A percentile compares a stretch with the other conserved stretches of the same genome.
phyloP scores from a whole-genome alignment of 2,888 invertebrate species.

The Baccha elongata region DNA sequence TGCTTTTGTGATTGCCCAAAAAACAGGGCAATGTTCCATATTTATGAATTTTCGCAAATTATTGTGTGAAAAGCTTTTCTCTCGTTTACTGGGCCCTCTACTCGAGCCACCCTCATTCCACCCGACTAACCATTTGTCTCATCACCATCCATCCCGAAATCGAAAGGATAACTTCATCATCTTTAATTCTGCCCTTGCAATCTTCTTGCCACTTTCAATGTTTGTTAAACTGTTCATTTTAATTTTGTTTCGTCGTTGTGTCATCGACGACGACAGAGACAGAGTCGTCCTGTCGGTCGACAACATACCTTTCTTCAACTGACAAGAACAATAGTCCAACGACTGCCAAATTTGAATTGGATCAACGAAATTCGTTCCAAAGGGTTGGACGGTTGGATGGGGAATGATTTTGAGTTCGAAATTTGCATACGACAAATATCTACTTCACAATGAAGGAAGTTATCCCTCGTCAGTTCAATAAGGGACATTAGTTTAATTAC shows the following conservation, averaged over 20 bases:
- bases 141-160: slow-evolving; percentile 44
- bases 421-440: slow-evolving; percentile 73
- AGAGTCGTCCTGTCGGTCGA: slow-evolving; percentile 14
- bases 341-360: slow-evolving; percentile 66
- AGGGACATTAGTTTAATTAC: slow-evolving; percentile 73
- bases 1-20: slow-evolving; percentile 66
- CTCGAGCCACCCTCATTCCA: slow-evolving; percentile 26
- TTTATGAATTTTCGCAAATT: slow-evolving; percentile 72
- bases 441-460: slow-evolving; percentile 69
- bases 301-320: slow-evolving; percentile 12
- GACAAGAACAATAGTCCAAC: slow-evolving; percentile 49
- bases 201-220: slow-evolving; percentile 68
- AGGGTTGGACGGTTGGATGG: slow-evolving; percentile 30
- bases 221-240: slow-evolving; percentile 74
- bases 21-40: slow-evolving; percentile 70
- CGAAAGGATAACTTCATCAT: slow-evolving; percentile 73
- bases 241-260: slow-evolving; percentile 58
- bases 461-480: slow-evolving; percentile 73
- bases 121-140: slow-evolving; percentile 20
- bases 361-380: slow-evolving; percentile 57
- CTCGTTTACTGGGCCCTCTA: slow-evolving; percentile 41
- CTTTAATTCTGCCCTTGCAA: slow-evolving; percentile 68
- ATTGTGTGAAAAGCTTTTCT: slow-evolving; percentile 66
- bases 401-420: slow-evolving; percentile 23
- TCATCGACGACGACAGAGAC: not conserved